Evolutionary conservation across 2,797 vertebrate genomes (phyloP).

Genomic region (Gouania willdenowi): DNA sequence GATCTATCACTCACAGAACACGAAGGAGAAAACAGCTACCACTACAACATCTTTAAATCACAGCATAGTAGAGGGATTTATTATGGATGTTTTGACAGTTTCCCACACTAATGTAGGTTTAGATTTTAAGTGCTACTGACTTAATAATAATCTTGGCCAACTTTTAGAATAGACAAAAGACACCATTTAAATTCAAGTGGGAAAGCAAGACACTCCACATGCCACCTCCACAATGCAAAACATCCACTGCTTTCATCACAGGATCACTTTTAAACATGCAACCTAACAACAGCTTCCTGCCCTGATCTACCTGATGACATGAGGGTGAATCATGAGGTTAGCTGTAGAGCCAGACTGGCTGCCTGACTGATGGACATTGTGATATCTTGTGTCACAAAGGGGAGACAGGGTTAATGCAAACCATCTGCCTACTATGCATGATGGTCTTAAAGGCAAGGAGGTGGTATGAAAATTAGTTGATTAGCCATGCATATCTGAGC

Average conservation of each 20-base stretch:
- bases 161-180: slow-evolving; percentile 8
- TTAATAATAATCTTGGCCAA: too few species aligned
- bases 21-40: background rate
- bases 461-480: slow-evolving; percentile 53
- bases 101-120: too few species aligned
- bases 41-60: slow-evolving; percentile 1
- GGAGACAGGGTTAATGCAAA: slow-evolving; percentile 53
- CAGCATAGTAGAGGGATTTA: too few species aligned
- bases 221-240: slow-evolving; percentile 25
- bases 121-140: too few species aligned
- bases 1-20: background rate
- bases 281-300: slow-evolving; percentile 37
- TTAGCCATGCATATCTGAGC: slow-evolving; percentile 34
- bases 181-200: slow-evolving; percentile 6
- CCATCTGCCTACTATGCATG: too few species aligned
- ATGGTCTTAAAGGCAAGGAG: slow-evolving; percentile 34
- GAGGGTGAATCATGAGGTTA: slow-evolving; percentile 54
- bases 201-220: slow-evolving; percentile 24
- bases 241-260: slow-evolving; percentile 32
- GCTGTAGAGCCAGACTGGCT: slow-evolving; percentile 38
- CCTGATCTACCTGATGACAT: slow-evolving; percentile 50
- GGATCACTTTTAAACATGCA: slow-evolving; percentile 45
- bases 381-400: slow-evolving; percentile 40
- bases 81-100: too few species aligned
- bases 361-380: slow-evolving; percentile 46